phyloP scores from a whole-genome alignment of 1,140 invertebrate genomes.

The Ladona fulva region DNA sequence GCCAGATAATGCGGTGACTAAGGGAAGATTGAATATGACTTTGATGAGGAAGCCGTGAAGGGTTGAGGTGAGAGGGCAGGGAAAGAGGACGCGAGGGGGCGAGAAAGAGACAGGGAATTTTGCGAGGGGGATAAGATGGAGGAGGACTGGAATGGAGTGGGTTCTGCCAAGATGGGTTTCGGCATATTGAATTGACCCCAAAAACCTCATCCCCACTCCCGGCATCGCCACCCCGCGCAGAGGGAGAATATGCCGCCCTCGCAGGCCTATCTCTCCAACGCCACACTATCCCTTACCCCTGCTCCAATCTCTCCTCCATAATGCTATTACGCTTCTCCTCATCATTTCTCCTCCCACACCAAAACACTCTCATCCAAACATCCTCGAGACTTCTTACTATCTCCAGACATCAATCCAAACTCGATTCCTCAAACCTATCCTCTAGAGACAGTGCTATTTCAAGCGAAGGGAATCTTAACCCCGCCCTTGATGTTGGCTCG shows the following conservation, averaged over 20 bases:
- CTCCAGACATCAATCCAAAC: background rate
- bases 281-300: background rate
- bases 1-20: background rate
- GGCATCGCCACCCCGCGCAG: background rate
- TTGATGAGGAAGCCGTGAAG: background rate
- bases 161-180: background rate
- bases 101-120: background rate
- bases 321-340: background rate
- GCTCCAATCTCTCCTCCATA: background rate
- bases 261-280: background rate
- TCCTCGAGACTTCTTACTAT: background rate
- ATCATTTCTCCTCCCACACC: background rate
- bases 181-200: conserved; percentile 8
- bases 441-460: background rate
- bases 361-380: background rate
- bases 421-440: background rate
- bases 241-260: background rate
- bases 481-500: too few relatives aligned
- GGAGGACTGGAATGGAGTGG: background rate
- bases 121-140: background rate
- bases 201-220: background rate
- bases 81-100: background rate
- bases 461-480: background rate
- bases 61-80: background rate
- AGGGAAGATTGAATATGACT: conserved; percentile 4